Conservation (phyloP, 2,888 invertebrate genomes). For the Barypeithes pellucidus region DNA sequence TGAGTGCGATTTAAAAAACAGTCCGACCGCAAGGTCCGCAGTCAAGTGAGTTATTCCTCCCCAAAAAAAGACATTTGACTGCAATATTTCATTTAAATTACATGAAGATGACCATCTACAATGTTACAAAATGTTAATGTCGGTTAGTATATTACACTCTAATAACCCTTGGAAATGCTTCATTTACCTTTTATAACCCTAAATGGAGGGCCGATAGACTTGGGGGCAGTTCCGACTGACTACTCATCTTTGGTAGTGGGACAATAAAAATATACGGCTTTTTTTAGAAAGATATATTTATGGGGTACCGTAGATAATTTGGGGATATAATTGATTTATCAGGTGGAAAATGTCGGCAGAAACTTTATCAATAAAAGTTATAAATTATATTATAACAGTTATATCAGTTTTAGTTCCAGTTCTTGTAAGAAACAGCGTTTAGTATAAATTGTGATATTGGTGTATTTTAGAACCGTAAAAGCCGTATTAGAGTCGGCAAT, state of each 20-base stretch:
- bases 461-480: too few relatives aligned
- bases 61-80: conserved; percentile 58
- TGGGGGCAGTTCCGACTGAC: conserved; percentile 58
- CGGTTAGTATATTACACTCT: conserved; percentile 62
- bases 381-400: not conserved
- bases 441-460: too few relatives aligned
- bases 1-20: conserved; percentile 52
- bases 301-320: conserved; percentile 61
- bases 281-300: conserved; percentile 61
- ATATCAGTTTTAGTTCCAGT: not conserved
- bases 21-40: conserved; percentile 43
- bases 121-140: conserved; percentile 69
- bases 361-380: not conserved
- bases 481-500: too few relatives aligned
- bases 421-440: not conserved
- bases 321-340: conserved; percentile 67
- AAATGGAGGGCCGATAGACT: conserved; percentile 63
- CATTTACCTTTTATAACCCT: conserved; percentile 68
- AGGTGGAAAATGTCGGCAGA: conserved; percentile 65
- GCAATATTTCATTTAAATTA: conserved; percentile 67
- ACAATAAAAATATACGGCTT: conserved; percentile 65
- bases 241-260: conserved; percentile 58
- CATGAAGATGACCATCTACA: conserved; percentile 67
- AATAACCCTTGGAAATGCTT: conserved; percentile 69
- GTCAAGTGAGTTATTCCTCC: conserved; percentile 57